Evolutionary conservation across 1,140 invertebrate species (phyloP), one percentile per base, ranked within the genome.

Genomic region (Drosophila burlai): DNA sequence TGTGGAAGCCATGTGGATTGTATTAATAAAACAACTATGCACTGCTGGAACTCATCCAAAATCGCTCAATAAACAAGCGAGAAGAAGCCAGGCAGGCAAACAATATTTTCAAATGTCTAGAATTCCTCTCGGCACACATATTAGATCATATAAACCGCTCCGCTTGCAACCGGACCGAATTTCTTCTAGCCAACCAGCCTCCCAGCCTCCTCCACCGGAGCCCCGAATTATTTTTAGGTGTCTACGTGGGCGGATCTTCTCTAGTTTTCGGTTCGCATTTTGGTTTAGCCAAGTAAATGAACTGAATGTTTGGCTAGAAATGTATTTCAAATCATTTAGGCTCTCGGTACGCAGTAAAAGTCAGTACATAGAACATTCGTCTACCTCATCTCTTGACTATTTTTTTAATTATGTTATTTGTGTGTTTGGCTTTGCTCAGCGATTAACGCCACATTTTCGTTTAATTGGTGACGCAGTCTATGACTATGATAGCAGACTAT

Each of bases 401-500:
- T 78, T 83, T 71, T 89, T 81, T 68, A 75, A 89, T 87, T 83
- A 73, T 83, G 54, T 43, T 54, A 47, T 47, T 80, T 26, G 45
- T 4, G 13, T 46, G 13, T 46, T 46, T 46, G 46, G 43, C 55
- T 54, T 55, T 58, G 64, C 47, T 29, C n/a, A 29, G 61, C 80
- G 71, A 71, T 87, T 87, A 89, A 89, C 81, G 84, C 81, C 63
- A 87, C 77, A 89, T 89, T 89, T 89, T 89, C 81, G 63, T 81
- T 90, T 89, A 89, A 89, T 89, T 89, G 84, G 80, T 89, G 84
- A 89, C 85, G 85, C 85, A 89, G 79, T 80, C 66, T 57, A 21
- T 46, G 54, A 55, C 18, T 52, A 7, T 24, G 24, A 24, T 24
- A 24, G 49, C 29, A 54, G 50, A 36, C 7, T n/a, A 7, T 13